Evolutionary conservation across 1,140 invertebrate genomes (phyloP).

Genomic region (Phenacoccus solenopsis): DNA sequence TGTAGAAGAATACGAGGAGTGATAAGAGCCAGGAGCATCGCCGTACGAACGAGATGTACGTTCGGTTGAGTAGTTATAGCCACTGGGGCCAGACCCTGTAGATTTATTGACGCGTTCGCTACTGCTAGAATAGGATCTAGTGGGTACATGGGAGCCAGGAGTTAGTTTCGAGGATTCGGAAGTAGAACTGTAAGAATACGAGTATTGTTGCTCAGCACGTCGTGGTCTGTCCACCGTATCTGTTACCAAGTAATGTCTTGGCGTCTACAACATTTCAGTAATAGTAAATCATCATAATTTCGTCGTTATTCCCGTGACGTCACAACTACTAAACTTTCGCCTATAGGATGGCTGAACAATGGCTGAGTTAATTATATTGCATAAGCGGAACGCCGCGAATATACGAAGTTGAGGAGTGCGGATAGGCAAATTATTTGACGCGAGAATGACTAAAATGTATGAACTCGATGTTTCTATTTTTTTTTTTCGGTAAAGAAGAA

Average conservation of each 20-base stretch:
- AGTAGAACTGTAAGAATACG: slow-evolving; percentile 57
- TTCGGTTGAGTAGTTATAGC: slow-evolving; percentile 57
- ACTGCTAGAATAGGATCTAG: slow-evolving; percentile 47
- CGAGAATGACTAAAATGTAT: too few species aligned
- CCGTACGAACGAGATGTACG: slow-evolving; percentile 45
- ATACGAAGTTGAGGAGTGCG: too few species aligned
- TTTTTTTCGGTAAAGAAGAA: too few species aligned
- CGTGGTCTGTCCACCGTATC: slow-evolving; percentile 54
- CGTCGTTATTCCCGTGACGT: slow-evolving; percentile 10
- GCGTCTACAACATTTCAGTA: slow-evolving; percentile 44
- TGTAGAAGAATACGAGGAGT: slow-evolving; percentile 57
- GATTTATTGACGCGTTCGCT: slow-evolving; percentile 50
- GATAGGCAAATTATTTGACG: too few species aligned
- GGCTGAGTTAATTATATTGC: neutral
- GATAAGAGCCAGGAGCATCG: slow-evolving; percentile 62
- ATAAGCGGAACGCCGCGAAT: neutral
- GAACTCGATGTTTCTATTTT: too few species aligned
- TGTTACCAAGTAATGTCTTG: slow-evolving; percentile 33
- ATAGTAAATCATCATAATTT: slow-evolving; percentile 24
- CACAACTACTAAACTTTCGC: slow-evolving; percentile 1
- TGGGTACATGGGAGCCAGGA: slow-evolving; percentile 40
- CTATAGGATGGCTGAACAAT: neutral
- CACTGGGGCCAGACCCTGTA: slow-evolving; percentile 44
- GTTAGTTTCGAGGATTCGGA: slow-evolving; percentile 27
- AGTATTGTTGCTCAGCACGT: slow-evolving; percentile 63